Evolutionary conservation across 2,113 vertebrate genomes (phyloP), one percentile per base, ranked within the genome.

Genomic region (Thamnaconus septentrionalis): DNA sequence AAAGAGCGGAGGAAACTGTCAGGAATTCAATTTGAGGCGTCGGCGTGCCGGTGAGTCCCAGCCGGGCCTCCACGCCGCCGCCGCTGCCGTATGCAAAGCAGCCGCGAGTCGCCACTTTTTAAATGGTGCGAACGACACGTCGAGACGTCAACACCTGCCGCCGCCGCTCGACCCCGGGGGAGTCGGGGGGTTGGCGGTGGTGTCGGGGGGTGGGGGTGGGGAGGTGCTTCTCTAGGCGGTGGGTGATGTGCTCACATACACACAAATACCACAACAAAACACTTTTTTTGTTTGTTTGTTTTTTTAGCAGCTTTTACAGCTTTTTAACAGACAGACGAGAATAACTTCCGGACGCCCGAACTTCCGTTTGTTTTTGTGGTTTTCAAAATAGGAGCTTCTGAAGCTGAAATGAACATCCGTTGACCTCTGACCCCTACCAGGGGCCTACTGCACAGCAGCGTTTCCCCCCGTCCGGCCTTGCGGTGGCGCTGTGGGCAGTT

Each of bases 111-210:
- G 68, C 85, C 87, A 87, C 86, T 75, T 91, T 88, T 86, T 91
- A 90, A 91, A 92, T 88, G 89, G 88, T 90, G 87, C 82, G 87
- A 92, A 78, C 78, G 3, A 88, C 89, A 90, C 91, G 82, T 82
- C 81, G 66, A 79, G 77, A 66, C 86, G 71, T 89, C 90, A 89
- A 91, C 84, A 88, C 81, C 87, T 90, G 82, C 87, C 66, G 65
- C 76, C 39, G 40, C 18, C 49, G 40, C 64, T 70, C 78, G 52
- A 80, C 81, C 64, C 18, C 18, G 18, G 71, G 59, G 64, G 71
- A 64, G 75, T 69, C 66, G 64, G 60, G 63, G 81, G 76, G 82
- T n/a, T n/a, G n/a, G n/a, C n/a, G n/a, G 18, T 31, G 18, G 18
- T 31, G 18, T 31, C n/a, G n/a, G n/a, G n/a, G 18, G 1, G 18